Percentiles rank a stretch among this genome's conserved stretches.
Conservation (phyloP, 23 tunicate species). For the Botrylloides violaceus region DNA sequence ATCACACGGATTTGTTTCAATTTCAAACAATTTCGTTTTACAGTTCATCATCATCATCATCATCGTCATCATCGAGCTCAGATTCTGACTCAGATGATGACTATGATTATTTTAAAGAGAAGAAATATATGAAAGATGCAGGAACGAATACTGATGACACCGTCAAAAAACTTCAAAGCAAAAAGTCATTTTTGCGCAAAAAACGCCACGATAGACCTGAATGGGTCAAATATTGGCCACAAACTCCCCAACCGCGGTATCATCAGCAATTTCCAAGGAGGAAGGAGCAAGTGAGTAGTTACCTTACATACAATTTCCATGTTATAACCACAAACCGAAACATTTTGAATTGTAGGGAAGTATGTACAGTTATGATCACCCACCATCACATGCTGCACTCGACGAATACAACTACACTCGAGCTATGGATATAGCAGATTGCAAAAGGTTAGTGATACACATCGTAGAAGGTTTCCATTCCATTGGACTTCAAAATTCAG, state of each 20-base stretch:
- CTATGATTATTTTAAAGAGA: slow-evolving; percentile 7
- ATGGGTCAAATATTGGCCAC: slow-evolving; percentile 95
- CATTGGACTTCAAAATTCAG: no score
- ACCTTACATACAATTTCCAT: background rate
- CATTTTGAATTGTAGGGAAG: slow-evolving; percentile 20
- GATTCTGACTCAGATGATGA: slow-evolving; percentile 32
- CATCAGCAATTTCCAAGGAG: slow-evolving; percentile 46
- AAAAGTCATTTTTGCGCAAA: slow-evolving; percentile 14
- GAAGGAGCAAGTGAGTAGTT: background rate
- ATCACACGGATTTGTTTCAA: no score
- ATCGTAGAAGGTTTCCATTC: no score
- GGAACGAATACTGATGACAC: slow-evolving; percentile 51
- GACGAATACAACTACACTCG: slow-evolving; percentile 31
- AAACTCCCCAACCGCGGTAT: slow-evolving; percentile 80
- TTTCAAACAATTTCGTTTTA: background rate
- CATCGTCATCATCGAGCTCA: slow-evolving; percentile 5
- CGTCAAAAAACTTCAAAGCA: slow-evolving; percentile 11
- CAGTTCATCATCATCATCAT: slow-evolving; percentile 14
- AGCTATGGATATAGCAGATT: slow-evolving; percentile 43
- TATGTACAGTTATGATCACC: slow-evolving; percentile 21
- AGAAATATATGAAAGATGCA: slow-evolving; percentile 27
- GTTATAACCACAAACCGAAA: background rate
- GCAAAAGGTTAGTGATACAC: slow-evolving; percentile 50
- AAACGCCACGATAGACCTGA: slow-evolving; percentile 48
- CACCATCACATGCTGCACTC: slow-evolving; percentile 22